Conservation (phyloP, 2,888 invertebrate species). For the Hedya salicella region DNA sequence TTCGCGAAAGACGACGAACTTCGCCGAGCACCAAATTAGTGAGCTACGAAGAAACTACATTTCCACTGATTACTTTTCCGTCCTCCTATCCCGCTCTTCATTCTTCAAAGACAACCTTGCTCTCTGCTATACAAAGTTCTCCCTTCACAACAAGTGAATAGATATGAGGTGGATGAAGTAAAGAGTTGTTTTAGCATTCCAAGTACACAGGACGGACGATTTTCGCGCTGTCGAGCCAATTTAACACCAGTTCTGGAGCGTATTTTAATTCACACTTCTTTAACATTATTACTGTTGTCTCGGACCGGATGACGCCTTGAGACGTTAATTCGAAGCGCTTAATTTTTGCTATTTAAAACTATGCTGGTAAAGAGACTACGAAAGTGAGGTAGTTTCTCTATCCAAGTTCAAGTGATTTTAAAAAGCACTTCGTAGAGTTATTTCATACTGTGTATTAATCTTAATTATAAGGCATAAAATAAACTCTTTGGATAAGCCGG, state of each 20-base stretch:
- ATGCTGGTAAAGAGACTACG: neutral
- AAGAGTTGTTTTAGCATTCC: slow-evolving; percentile 45
- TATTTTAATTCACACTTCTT: slow-evolving; percentile 53
- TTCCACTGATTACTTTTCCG: slow-evolving; percentile 15
- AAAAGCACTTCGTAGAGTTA: too few species aligned
- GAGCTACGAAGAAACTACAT: slow-evolving; percentile 60
- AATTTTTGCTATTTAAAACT: slow-evolving; percentile 37
- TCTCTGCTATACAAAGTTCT: neutral
- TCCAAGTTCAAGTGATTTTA: neutral
- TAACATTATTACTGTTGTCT: slow-evolving; percentile 40
- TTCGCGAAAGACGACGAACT: slow-evolving; percentile 60
- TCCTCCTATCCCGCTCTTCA: slow-evolving; percentile 6
- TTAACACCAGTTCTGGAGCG: slow-evolving; percentile 52
- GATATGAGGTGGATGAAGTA: slow-evolving; percentile 3
- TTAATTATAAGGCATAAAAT: too few species aligned
- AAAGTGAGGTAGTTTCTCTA: neutral
- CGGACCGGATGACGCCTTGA: slow-evolving; percentile 22
- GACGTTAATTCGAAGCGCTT: slow-evolving; percentile 24
- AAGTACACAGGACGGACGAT: slow-evolving; percentile 47
- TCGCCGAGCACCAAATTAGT: slow-evolving; percentile 69
- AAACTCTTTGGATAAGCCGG: too few species aligned
- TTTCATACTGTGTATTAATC: too few species aligned
- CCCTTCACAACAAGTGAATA: neutral
- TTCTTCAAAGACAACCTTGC: neutral
- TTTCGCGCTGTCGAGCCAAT: slow-evolving; percentile 53